Percentiles rank a stretch among this genome's conserved stretches.
These are phyloP conservation scores for Phoronis australis DNA, from an alignment of 2,888 invertebrate species.

Conservation along the genomic window DNA sequence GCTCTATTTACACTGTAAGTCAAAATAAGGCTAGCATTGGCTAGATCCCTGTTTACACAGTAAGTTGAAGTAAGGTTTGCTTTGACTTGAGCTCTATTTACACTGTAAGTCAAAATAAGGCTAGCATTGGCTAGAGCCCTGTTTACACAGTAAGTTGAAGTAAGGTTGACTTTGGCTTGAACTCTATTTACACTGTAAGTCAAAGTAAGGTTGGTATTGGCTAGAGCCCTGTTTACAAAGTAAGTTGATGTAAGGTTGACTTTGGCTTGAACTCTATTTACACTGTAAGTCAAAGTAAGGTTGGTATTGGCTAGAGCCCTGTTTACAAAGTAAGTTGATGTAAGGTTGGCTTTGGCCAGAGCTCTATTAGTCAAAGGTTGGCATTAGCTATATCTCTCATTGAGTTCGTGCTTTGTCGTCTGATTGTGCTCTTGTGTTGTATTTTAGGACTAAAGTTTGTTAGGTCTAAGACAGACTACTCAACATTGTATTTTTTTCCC, in stretches of 20 bases:
- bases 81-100: background rate
- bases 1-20: background rate
- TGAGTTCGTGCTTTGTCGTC: too few species aligned
- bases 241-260: background rate
- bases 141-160: background rate
- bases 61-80: too few species aligned
- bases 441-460: too few species aligned
- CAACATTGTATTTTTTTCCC: too few species aligned
- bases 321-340: too few species aligned
- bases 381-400: too few species aligned
- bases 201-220: background rate
- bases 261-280: background rate
- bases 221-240: background rate
- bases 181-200: background rate
- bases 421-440: too few species aligned
- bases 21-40: too few species aligned
- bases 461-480: too few species aligned
- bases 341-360: too few species aligned
- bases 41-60: background rate
- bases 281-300: background rate
- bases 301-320: background rate
- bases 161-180: background rate
- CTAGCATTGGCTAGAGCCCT: background rate
- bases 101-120: background rate
- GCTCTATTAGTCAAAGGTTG: too few species aligned